A percentile compares a stretch with the other conserved stretches of the same genome.
Evolutionary conservation across 2,888 invertebrate genomes (phyloP).

Genomic region (Spodoptera exigua): DNA sequence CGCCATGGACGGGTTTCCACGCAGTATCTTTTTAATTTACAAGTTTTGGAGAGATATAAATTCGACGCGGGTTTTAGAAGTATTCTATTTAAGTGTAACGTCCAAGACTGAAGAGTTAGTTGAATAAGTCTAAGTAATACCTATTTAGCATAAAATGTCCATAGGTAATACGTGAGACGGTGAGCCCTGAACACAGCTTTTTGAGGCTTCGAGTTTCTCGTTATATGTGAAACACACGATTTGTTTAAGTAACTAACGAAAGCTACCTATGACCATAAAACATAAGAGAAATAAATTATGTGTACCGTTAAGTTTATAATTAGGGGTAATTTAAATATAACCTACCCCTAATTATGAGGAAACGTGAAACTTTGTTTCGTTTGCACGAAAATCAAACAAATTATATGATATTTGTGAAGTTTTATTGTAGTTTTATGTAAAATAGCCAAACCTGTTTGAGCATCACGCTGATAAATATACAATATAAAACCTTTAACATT

Average conservation of each 20-base stretch:
- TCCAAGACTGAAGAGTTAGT: conserved; percentile 89
- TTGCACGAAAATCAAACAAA: conserved; percentile 19
- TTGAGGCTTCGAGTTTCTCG: conserved; percentile 55
- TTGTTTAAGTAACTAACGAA: conserved; percentile 30
- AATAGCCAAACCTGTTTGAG: too few species aligned
- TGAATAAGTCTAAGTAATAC: conserved; percentile 87
- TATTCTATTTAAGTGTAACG: conserved; percentile 89
- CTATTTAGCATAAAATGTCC: conserved; percentile 88
- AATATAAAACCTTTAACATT: conserved; percentile 19
- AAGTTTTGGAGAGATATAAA: conserved; percentile 73
- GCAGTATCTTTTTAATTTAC: conserved; percentile 68
- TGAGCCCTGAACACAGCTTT: conserved; percentile 64
- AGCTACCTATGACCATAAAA: conserved; percentile 18
- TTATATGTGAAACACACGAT: conserved; percentile 59
- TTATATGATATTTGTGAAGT: conserved; percentile 19
- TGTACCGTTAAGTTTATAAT: conserved; percentile 8
- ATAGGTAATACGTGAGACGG: conserved; percentile 81
- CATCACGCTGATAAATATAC: too few species aligned
- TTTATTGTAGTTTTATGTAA: conserved; percentile 29
- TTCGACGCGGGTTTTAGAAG: conserved; percentile 88
- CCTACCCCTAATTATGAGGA: conserved; percentile 18
- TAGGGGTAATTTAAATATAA: conserved; percentile 9
- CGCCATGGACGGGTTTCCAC: conserved; percentile 61
- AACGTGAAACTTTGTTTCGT: conserved; percentile 15
- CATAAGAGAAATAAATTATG: conserved; percentile 10